A percentile compares a stretch with the other conserved stretches of the same genome.
phyloP scores from a whole-genome alignment of 2,888 invertebrate genomes.

The Ormyrus pomaceus region DNA sequence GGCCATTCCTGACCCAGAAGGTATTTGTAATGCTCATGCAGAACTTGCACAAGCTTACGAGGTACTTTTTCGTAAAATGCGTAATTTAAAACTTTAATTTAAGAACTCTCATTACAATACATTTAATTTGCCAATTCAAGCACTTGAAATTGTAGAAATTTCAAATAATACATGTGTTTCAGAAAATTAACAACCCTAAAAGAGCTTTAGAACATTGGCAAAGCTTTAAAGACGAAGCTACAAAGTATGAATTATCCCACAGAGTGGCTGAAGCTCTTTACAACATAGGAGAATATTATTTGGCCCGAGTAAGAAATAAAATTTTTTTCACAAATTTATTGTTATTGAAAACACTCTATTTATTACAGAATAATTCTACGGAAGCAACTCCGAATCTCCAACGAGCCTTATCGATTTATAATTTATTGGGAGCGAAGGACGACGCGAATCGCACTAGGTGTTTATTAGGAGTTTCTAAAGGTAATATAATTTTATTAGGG shows the following conservation, averaged over 20 bases:
- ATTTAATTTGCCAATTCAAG: no score
- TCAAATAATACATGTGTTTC: constrained; percentile 13
- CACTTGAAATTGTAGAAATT: no score
- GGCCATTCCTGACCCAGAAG: constrained; percentile 61
- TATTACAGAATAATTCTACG: constrained; percentile 59
- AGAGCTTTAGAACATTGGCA: constrained; percentile 63
- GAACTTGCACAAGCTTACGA: constrained; percentile 65
- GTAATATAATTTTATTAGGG: constrained; percentile 50
- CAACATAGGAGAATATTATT: constrained; percentile 65
- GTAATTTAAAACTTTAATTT: no score
- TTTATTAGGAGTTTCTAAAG: constrained; percentile 66
- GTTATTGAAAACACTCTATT: not conserved
- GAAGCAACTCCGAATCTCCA: constrained; percentile 64
- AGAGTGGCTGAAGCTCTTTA: constrained; percentile 67
- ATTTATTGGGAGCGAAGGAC: constrained; percentile 50
- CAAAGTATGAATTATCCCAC: constrained; percentile 55
- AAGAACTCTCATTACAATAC: no score
- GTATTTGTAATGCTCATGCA: constrained; percentile 65
- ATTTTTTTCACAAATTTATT: not conserved
- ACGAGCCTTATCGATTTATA: constrained; percentile 62
- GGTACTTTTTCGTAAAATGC: constrained; percentile 54
- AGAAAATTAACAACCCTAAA: constrained; percentile 63
- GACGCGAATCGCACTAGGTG: constrained; percentile 65
- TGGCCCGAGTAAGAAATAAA: constrained; percentile 60
- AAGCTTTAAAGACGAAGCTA: constrained; percentile 60